Conservation (phyloP, 2,797 vertebrate species). For the Phataginus tetradactyla region DNA sequence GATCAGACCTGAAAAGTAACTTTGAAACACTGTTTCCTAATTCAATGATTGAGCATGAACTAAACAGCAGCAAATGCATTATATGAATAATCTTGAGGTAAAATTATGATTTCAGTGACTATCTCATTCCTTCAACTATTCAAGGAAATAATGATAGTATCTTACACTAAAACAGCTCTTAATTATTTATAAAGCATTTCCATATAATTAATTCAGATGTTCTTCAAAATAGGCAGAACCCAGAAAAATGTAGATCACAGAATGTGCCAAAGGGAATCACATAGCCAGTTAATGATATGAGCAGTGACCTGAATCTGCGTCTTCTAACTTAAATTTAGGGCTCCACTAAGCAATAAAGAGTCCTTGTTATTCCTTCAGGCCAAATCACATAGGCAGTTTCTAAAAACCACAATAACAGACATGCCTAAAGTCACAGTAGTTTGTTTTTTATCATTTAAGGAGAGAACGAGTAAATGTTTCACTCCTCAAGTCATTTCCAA, state of each 20-base stretch:
- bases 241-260: not conserved
- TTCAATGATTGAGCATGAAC: not conserved
- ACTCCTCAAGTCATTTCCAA: not conserved
- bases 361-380: not conserved
- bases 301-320: not conserved
- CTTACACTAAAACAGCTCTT: not conserved
- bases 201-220: not conserved
- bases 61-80: not conserved
- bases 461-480: not conserved
- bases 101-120: constrained; percentile 20
- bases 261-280: not conserved
- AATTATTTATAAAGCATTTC: constrained; percentile 19
- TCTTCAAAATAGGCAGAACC: not conserved
- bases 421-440: not conserved
- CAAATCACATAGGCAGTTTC: not conserved
- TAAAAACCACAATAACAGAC: not conserved
- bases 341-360: not conserved
- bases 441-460: not conserved
- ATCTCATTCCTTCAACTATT: not conserved
- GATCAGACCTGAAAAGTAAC: not conserved
- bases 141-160: not conserved
- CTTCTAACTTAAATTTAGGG: not conserved
- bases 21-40: not conserved
- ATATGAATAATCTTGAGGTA: not conserved
- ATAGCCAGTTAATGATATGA: not conserved